These are phyloP conservation scores for Phocides pigmalion DNA, from an alignment of 1,140 invertebrate genomes.

Conservation along the genomic window DNA sequence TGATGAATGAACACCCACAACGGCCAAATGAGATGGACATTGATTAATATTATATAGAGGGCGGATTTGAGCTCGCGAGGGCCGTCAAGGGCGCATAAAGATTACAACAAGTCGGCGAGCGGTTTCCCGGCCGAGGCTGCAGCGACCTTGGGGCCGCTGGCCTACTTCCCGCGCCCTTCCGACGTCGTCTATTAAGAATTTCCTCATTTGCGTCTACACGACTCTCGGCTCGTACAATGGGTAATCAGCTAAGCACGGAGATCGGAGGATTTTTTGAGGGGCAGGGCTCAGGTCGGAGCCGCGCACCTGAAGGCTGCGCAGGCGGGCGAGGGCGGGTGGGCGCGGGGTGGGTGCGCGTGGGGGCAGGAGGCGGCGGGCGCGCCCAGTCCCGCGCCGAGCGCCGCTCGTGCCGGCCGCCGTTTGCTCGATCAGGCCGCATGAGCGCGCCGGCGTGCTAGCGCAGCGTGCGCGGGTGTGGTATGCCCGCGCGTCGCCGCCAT, in stretches of 20 bases:
- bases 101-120: slow-evolving; percentile 38
- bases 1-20: slow-evolving; percentile 42
- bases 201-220: slow-evolving; percentile 43
- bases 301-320: slow-evolving; percentile 73
- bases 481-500: slow-evolving; percentile 77
- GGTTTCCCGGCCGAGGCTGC: slow-evolving; percentile 53
- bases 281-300: slow-evolving; percentile 66
- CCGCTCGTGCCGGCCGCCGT: slow-evolving; percentile 70
- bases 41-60: slow-evolving; percentile 43
- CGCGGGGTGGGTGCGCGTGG: slow-evolving; percentile 28
- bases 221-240: slow-evolving; percentile 29
- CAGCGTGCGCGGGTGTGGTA: slow-evolving; percentile 79
- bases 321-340: slow-evolving; percentile 42
- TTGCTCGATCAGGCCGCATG: slow-evolving; percentile 62
- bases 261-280: slow-evolving; percentile 64
- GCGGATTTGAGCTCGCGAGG: slow-evolving; percentile 6
- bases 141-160: slow-evolving; percentile 68
- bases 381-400: slow-evolving; percentile 75
- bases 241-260: slow-evolving; percentile 41
- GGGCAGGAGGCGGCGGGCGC: slow-evolving; percentile 43
- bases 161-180: slow-evolving; percentile 47
- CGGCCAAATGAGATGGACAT: slow-evolving; percentile 32
- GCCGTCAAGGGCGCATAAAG: slow-evolving; percentile 53
- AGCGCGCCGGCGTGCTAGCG: slow-evolving; percentile 78
- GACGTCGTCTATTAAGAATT: slow-evolving; percentile 34